phyloP scores from a whole-genome alignment of 2,888 invertebrate genomes.

The Chironomus tentans region DNA sequence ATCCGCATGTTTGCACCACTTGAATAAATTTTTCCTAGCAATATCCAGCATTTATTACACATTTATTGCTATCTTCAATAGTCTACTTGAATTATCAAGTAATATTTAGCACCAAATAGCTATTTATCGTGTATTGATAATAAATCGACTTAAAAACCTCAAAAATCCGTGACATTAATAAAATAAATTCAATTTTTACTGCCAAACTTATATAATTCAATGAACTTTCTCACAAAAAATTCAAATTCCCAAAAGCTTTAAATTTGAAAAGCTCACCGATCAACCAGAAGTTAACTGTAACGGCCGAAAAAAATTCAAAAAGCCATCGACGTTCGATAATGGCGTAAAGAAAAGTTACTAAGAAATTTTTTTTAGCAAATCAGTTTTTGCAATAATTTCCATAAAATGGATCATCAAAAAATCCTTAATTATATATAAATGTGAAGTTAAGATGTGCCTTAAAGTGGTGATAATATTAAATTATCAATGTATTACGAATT shows the following conservation, averaged over 20 bases:
- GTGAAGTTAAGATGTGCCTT: constrained; percentile 9
- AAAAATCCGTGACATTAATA: not conserved
- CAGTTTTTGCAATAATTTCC: constrained; percentile 3
- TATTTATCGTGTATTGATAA: too few species aligned
- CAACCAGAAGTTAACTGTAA: not conserved
- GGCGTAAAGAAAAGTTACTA: constrained; percentile 5
- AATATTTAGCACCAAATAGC: too few species aligned
- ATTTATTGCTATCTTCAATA: too few species aligned
- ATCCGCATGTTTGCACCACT: too few species aligned
- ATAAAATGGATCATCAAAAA: not conserved
- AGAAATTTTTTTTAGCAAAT: not conserved
- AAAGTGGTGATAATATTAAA: constrained; percentile 5
- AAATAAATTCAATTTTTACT: too few species aligned
- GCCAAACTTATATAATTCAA: not conserved
- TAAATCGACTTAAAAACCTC: too few species aligned
- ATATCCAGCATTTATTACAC: too few species aligned
- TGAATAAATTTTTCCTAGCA: too few species aligned
- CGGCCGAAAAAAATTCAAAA: not conserved
- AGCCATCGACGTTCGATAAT: not conserved
- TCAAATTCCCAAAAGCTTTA: not conserved
- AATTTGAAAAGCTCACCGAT: not conserved
- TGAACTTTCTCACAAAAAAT: not conserved
- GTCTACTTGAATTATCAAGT: too few species aligned
- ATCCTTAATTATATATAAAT: not conserved
- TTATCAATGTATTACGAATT: not conserved